A percentile compares a stretch with the other conserved stretches of the same genome.
Evolutionary conservation across 30 jellyfish, hydroid and myxozoan species (phyloP).

Genomic region (Hydractinia symbiolongicarpus): DNA sequence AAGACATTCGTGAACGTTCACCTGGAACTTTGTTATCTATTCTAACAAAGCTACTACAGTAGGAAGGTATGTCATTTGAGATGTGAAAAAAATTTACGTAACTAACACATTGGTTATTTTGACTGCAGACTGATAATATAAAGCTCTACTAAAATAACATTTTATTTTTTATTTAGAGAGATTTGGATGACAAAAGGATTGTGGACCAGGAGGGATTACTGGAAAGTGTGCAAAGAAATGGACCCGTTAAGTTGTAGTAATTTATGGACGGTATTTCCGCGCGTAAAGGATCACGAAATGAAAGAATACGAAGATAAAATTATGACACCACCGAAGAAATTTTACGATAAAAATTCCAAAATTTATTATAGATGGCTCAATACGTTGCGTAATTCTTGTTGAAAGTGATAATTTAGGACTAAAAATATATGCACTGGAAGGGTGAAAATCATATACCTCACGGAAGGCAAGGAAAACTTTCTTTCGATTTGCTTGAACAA

Average conservation of each 20-base stretch:
- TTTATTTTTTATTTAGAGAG: background rate
- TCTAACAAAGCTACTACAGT: too few relatives aligned
- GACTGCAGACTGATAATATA: background rate
- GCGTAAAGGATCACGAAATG: constrained; percentile 18
- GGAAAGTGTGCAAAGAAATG: constrained; percentile 26
- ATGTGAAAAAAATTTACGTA: too few relatives aligned
- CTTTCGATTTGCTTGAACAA: too few relatives aligned
- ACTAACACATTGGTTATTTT: too few relatives aligned
- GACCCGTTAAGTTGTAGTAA: constrained; percentile 35
- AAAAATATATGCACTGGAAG: too few relatives aligned
- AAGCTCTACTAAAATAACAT: background rate
- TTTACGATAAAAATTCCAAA: constrained; percentile 21
- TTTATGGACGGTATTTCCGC: constrained; percentile 19
- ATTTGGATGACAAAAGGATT: constrained; percentile 27
- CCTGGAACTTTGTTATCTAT: too few relatives aligned
- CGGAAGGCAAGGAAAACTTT: too few relatives aligned
- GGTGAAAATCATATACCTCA: too few relatives aligned
- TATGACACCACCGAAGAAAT: constrained; percentile 21
- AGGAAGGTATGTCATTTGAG: too few relatives aligned
- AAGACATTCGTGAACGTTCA: too few relatives aligned
- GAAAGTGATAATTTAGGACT: background rate
- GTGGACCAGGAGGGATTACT: background rate
- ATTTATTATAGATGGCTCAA: constrained; percentile 13
- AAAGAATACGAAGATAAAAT: constrained; percentile 16
- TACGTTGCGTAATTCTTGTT: constrained; percentile 17